Conservation (phyloP, 2,113 vertebrate species). For the Pelodiscus sinensis region DNA sequence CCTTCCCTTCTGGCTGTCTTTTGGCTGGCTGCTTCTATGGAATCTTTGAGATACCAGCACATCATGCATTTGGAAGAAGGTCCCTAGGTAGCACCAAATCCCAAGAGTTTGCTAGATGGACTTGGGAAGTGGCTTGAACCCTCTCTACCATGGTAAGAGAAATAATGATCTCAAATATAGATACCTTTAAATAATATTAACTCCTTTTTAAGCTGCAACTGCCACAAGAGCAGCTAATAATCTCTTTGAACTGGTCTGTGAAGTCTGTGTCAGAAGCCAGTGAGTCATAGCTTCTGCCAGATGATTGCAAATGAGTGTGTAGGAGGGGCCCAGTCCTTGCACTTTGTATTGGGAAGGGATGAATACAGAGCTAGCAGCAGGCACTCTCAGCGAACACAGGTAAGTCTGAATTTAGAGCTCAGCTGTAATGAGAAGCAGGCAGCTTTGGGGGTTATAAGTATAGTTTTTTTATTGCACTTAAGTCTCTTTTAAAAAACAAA, state of each 20-base stretch:
- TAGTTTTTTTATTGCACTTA: background rate
- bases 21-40: background rate
- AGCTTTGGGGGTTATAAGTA: background rate
- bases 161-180: background rate
- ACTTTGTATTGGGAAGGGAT: background rate
- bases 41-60: background rate
- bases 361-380: conserved; percentile 20
- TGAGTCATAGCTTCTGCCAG: conserved; percentile 53
- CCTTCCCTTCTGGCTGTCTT: accelerated
- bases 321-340: conserved; percentile 29
- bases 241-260: conserved; percentile 39
- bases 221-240: conserved; percentile 25
- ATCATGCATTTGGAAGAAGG: background rate
- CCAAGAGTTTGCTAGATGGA: background rate
- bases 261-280: conserved; percentile 32
- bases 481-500: background rate
- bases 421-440: background rate
- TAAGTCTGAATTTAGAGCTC: conserved; percentile 9
- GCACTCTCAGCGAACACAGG: background rate
- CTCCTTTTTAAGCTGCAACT: conserved; percentile 17
- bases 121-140: background rate
- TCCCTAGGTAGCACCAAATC: background rate
- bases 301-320: conserved; percentile 48
- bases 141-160: background rate
- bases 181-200: background rate